Base-by-base conservation (phyloP, 1,140 invertebrate genomes). In the Aphelenchoides besseyi region DNA sequence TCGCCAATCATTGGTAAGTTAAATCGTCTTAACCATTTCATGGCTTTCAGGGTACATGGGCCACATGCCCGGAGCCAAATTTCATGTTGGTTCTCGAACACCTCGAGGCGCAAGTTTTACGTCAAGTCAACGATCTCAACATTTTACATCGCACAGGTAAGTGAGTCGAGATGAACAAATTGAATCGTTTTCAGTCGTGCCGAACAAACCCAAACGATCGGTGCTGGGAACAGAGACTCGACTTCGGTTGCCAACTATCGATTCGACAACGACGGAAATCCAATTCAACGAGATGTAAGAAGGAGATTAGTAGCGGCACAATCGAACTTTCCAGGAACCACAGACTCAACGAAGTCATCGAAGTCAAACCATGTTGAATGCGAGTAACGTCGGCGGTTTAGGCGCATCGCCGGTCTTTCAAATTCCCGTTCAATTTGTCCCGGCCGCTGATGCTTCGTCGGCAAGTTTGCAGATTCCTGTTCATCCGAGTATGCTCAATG, bases 381-480 rank as follows among this genome's bases (percentile, higher is more conserved):
- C 32, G 5, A 59, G 55, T 23, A 59, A 59, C 55, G 55, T 5
- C 5, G 55, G 26, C 12, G 12, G 12, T 23, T 12, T 48, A 33
- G 55, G 55, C 55, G 55, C 26, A 28, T 59, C 55, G 9, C 63
- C 63, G 12, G 63, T 66, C 16, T 66, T 66, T 53, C 63, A 66
- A 66, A 66, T 66, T 37, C 63, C 63, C 16, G 63, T 66, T 32
- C 63, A 66, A 53, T 66, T 66, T 3, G 63, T 66, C 12, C 63
- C 16, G 28, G 32, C 63, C n/a, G 12, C 12, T 2, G 63, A 66
- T 53, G 63, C 63, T 12, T 66, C 63, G 2, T 16, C 63, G 1
- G 63, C 63, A n/a, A 41, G 36, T 35, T 33, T 66, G 16, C 63
- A 66, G 3, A 66, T 66, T n/a, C 63, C 63, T 30, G 63, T 66